Percentiles rank a stretch among this genome's conserved stretches.
Conservation (phyloP, 92 coral and sea anemone genomes). For the Palythoa heliodiscus region DNA sequence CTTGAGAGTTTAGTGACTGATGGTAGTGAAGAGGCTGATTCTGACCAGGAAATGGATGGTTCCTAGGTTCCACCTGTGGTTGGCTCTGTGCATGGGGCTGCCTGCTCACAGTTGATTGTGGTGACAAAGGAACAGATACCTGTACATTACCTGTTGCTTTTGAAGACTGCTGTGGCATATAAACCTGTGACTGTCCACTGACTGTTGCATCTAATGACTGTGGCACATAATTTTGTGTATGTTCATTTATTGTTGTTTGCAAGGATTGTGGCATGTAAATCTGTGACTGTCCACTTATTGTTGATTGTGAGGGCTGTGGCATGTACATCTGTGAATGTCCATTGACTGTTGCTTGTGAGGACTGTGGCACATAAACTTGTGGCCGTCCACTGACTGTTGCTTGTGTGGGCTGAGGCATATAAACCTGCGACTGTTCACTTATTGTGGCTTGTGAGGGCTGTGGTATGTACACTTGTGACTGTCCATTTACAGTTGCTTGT, state of each 20-base stretch:
- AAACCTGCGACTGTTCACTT: not conserved
- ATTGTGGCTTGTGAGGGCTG: not conserved
- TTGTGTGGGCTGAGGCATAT: not conserved
- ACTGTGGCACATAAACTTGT: not conserved
- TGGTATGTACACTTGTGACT: constrained; percentile 14
- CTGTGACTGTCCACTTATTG: not conserved
- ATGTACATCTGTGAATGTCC: constrained; percentile 17
- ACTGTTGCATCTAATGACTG: not conserved
- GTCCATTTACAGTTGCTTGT: not conserved
- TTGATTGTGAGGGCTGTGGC: constrained; percentile 20
- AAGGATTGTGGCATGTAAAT: not conserved
- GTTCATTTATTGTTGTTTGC: not conserved
- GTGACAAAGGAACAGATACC: not conserved
- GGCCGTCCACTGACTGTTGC: not conserved
- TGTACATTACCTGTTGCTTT: not conserved
- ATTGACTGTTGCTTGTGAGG: not conserved
- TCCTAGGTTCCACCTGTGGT: constrained; percentile 27
- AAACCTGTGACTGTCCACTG: constrained; percentile 22
- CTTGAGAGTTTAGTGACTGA: constrained; percentile 6
- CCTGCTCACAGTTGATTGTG: not conserved
- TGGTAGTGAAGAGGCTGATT: constrained; percentile 22
- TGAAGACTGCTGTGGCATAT: constrained; percentile 10
- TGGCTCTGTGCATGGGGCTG: constrained; percentile 40
- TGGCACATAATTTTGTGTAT: not conserved
- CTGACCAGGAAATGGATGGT: not conserved